Conservation (phyloP, 1,140 invertebrate species). For the Heliconius eleuchia region DNA sequence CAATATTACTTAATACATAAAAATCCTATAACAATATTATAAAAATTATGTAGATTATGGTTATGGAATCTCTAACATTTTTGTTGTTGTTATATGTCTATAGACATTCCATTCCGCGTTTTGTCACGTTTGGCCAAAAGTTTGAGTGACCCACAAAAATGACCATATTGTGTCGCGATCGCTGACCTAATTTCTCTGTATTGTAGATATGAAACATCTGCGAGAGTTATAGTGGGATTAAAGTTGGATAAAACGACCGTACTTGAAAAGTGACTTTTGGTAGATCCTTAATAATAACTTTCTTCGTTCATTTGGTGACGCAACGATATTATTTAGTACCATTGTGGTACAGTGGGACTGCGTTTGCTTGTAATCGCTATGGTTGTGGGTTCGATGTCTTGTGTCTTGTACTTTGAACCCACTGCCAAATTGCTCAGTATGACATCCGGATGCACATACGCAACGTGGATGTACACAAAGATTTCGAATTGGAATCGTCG, state of each 20-base stretch:
- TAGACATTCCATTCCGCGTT: neutral
- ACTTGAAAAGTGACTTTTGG: neutral
- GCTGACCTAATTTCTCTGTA: conserved; percentile 27
- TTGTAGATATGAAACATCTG: conserved; percentile 32
- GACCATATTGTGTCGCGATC: conserved; percentile 14
- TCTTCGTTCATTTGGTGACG: neutral
- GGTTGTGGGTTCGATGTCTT: too few relatives aligned
- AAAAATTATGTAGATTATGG: neutral
- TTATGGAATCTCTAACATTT: neutral
- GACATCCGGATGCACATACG: too few relatives aligned
- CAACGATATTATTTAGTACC: neutral
- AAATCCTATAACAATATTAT: too few relatives aligned
- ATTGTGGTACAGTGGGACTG: too few relatives aligned
- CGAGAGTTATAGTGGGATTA: conserved; percentile 39
- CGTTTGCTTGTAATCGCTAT: too few relatives aligned
- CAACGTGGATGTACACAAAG: too few relatives aligned
- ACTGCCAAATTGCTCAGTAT: too few relatives aligned
- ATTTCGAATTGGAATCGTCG: too few relatives aligned
- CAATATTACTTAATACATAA: too few relatives aligned
- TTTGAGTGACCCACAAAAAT: conserved; percentile 15
- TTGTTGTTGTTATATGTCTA: neutral
- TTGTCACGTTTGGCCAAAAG: conserved; percentile 7
- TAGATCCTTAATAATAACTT: neutral
- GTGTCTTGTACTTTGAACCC: too few relatives aligned
- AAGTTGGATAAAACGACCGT: conserved; percentile 24